Base-by-base conservation (phyloP, 1,140 invertebrate genomes). In the Venustaconcha ellipsiformis region DNA sequence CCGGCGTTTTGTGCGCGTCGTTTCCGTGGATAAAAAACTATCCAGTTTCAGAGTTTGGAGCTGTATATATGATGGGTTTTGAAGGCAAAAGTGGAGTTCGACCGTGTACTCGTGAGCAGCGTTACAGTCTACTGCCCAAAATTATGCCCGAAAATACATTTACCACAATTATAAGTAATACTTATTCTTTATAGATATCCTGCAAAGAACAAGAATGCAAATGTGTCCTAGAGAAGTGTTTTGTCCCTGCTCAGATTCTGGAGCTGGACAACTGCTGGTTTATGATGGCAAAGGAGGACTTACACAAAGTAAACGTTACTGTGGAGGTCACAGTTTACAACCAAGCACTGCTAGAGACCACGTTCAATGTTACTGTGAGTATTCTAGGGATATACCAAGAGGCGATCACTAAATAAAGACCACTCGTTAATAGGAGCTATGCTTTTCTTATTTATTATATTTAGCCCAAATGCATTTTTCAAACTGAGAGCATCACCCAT, bases 241-340 rank as follows among this genome's bases (percentile, higher is more conserved):
- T 75, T 66, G 3, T 75, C 12, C 17, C 67, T 17, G 4, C 37
- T 2, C 73, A 75, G 59, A 37, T 12, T 15, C 4, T 75, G 6
- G 26, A 75, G 15, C 4, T 75, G 4, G 67, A 75, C 60, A 75
- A 75, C 67, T 75, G 73, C 55, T 69, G 67, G 73, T 68, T 75
- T 57, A 37, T 68, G 26, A 48, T 75, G n/a, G 64, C 18, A 23
- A 75, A 75, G 67, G 37, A 23, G 3, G 73, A 75, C 18, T 60
- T 75, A 15, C 67, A 69, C 8, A 68, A 12, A 60, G 65, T 56
- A 18, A 64, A 59, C 15, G 73, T 37, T 20, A 37, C 20, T 17
- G 58, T 75, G 0, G 67, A 75, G 37, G 57, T 75, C 17, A 69
- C 73, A 11, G 60, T 60, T 37, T 75, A 63, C 60, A 75, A 75